These are phyloP conservation scores for Sebastes minor DNA, from an alignment of 2,797 vertebrate species.

Conservation along the genomic window DNA sequence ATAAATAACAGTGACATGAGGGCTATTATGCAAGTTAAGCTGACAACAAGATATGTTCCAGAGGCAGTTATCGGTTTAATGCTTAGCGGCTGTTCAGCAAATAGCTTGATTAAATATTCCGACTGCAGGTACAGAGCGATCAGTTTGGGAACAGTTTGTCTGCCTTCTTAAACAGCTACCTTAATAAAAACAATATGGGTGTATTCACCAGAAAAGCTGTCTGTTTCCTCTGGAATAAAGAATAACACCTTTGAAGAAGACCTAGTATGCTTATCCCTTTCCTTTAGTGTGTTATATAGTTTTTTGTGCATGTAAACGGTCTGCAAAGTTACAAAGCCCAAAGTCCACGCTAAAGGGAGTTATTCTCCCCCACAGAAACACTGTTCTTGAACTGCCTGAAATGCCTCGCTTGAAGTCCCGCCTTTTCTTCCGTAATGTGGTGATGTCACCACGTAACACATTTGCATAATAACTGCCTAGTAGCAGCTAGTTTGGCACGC, in stretches of 20 bases:
- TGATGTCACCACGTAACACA: too few species aligned
- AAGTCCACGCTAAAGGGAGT: too few species aligned
- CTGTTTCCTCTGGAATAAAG: neutral
- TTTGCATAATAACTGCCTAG: too few species aligned
- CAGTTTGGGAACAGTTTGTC: neutral
- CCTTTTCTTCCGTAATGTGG: too few species aligned
- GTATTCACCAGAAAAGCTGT: neutral
- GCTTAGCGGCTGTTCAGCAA: neutral
- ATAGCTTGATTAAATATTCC: conserved; percentile 18
- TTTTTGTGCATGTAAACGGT: too few species aligned
- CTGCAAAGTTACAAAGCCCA: too few species aligned
- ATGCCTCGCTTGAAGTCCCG: too few species aligned
- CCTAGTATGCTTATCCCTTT: too few species aligned
- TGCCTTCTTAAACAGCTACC: neutral
- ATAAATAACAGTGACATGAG: conserved; percentile 1
- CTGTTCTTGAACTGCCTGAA: too few species aligned
- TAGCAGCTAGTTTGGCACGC: too few species aligned
- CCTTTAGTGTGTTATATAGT: too few species aligned
- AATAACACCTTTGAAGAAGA: neutral
- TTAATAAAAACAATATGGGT: neutral
- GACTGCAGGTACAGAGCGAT: neutral
- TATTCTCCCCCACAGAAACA: too few species aligned
- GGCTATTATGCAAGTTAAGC: neutral
- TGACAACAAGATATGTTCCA: conserved; percentile 20
- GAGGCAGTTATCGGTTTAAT: conserved; percentile 9